Evolutionary conservation across 2,113 vertebrate species (phyloP), one percentile per base, ranked within the genome.

Genomic region (Porphyrio hochstetteri): DNA sequence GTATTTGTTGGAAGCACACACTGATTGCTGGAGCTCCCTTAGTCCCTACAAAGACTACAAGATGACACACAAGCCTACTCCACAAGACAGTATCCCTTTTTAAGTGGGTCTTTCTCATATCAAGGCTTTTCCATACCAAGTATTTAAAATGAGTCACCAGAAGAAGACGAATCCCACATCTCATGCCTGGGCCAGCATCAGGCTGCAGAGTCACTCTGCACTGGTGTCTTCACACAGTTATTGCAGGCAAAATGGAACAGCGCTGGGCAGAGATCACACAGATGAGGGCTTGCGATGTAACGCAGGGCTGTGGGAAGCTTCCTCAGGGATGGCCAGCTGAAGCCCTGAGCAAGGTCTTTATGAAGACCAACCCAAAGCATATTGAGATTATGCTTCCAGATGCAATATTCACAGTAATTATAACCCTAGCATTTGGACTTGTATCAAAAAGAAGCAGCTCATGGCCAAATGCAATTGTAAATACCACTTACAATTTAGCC

Each of bases 401-500:
- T 69, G 82, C 80, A 87, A 78, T 64, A 92, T 65, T 90, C 69
- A 25, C 88, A 81, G 76, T 95, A 94, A 96, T 95, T 94, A 94
- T 28, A 96, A 81, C 77, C 69, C 83, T 88, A 82, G 61, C 60
- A 84, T 57, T 68, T 95, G 92, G 92, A 86, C 57, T 92, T 8
- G 2, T 55, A 69, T 71, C 71, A 96, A 90, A 94, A 95, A 88
- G 89, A 46, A 86, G 76, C 38, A 86, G 60, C 56, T 88, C 23
- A 1, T 79, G 88, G 79, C 92, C 93, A 91, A 96, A 13, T 56
- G 38, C 74, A 93, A 84, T 61, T 95, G 86, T 79, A 95, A 92
- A 95, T 87, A 91, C 91, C 55, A 56, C 94, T 92, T 82, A 71
- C 4, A 89, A 87, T 96, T 89, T 57, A 89, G 91, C 93, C 95